Evolutionary conservation across 2,888 invertebrate genomes (phyloP), one percentile per base, ranked within the genome.

Genomic region (Callimorpha dominula): DNA sequence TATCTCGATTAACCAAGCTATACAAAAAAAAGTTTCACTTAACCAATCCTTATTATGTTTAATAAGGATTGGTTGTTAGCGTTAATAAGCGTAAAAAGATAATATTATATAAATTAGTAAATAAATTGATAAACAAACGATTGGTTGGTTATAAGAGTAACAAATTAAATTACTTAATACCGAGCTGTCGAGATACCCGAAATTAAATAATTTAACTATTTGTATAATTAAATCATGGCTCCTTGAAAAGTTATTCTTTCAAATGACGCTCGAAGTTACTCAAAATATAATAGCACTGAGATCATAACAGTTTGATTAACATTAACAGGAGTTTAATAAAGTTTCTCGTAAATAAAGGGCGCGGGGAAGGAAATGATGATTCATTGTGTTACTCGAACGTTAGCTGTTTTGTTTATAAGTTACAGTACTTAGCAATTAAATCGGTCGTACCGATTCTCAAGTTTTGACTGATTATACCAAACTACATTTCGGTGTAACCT

Each of bases 221-320:
- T 92, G 88, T 90, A 91, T 46, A 46, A 31, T 94, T 92, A 92
- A 93, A 93, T 91, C 88, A 90, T 89, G 86, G 86, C 85, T 85
- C 81, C 9, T 46, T 46, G 81, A 87, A 87, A 89, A 90, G 90
- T 91, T 87, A 90, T 90, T 89, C 85, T 89, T 90, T 87, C 81
- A 74, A 84, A 78, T 79, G 80, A 70, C 78, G 74, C 72, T 76
- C 81, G 81, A 89, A 87, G 78, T 80, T 85, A 78, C 79, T 84
- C 79, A 85, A 87, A 87, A 87, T 85, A 82, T 84, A 86, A 84
- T 84, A 77, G 81, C 81, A 79, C 78, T 81, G 63, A 84, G 84
- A 87, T 89, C 83, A 87, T 85, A 83, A 85, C 85, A 75, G 75
- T 77, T 80, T 84, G 83, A 85, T 86, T 83, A 82, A 79, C 82